Base-by-base conservation (phyloP, 1,140 invertebrate genomes). In the Aradophagus sp. region DNA sequence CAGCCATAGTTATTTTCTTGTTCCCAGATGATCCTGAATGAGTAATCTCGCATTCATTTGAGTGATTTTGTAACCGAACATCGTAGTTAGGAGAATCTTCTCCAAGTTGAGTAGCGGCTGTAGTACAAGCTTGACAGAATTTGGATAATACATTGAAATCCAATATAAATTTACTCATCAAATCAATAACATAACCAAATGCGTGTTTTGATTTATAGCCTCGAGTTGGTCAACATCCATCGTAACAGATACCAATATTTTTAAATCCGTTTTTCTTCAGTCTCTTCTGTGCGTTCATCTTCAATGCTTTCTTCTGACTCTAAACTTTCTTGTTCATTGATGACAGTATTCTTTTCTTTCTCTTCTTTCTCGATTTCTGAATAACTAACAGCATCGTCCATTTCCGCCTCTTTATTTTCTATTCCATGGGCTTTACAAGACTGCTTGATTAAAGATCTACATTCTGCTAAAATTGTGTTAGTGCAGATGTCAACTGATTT, bases 1-100 rank as follows among this genome's bases (percentile, higher is more conserved):
- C 72, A 35, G 75, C 74, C 53, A 50, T 50, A 19, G 55, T 35
- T 17, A 63, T 59, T 44, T 77, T 73, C 77, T 78, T 76, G 8
- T 68, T 27, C 10, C 58, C 34, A 5, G 61, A 68, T 0, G 69
- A 70, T 11, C 73, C 75, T 50, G 0, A 10, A 20, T 67, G 55
- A 26, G 75, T 67, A 11, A 39, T 36, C 5, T 15, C 7, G 14
- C 62, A 74, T 45, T 52, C 23, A n/a, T n/a, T n/a, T n/a, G n/a
- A n/a, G 36, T 75, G 73, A 23, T 38, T 52, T 53, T 66, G 34
- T n/a, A 47, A 45, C 69, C 53, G 75, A 12, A 17, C 19, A 6
- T 58, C 0, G 44, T 34, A 74, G 20, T 56, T 53, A 17, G 17
- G 13, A 10, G 38, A 14, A 32, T 73, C 32, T 44, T 61, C 35